Evolutionary conservation across 2,113 vertebrate genomes (phyloP).

Genomic region (Cyphomyrus discorhynchus): DNA sequence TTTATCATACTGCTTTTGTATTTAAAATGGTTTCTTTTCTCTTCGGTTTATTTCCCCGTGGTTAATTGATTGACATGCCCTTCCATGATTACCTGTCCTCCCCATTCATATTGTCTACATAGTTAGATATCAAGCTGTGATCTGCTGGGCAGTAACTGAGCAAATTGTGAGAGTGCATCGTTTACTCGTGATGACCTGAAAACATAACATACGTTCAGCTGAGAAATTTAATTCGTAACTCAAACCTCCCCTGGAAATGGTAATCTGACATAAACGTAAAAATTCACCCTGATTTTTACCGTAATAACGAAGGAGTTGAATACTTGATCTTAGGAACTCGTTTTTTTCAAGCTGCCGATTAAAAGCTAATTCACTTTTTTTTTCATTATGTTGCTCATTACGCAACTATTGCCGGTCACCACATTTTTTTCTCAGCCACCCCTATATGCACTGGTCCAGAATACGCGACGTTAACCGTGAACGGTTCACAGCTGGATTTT

Average conservation of each 20-base stretch:
- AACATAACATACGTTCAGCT: neutral
- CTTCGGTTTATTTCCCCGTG: neutral
- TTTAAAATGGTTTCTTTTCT: neutral
- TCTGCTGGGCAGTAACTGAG: neutral
- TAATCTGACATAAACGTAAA: neutral
- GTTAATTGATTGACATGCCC: neutral
- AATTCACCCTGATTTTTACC: neutral
- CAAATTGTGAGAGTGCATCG: neutral
- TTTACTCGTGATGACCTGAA: neutral
- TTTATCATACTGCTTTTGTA: neutral
- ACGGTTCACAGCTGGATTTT: neutral
- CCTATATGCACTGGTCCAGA: neutral
- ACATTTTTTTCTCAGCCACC: neutral
- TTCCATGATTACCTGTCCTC: neutral
- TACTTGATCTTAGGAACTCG: neutral
- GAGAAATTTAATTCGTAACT: neutral
- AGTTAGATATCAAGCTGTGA: neutral
- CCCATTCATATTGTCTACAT: neutral
- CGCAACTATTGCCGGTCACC: neutral
- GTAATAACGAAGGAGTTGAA: neutral
- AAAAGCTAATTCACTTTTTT: neutral
- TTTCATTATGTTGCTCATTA: neutral
- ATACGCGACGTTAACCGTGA: neutral
- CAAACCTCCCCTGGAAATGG: neutral
- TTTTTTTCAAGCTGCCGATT: neutral